Base-by-base conservation (phyloP, 2,888 invertebrate species). In the Ennomos erosarius region DNA sequence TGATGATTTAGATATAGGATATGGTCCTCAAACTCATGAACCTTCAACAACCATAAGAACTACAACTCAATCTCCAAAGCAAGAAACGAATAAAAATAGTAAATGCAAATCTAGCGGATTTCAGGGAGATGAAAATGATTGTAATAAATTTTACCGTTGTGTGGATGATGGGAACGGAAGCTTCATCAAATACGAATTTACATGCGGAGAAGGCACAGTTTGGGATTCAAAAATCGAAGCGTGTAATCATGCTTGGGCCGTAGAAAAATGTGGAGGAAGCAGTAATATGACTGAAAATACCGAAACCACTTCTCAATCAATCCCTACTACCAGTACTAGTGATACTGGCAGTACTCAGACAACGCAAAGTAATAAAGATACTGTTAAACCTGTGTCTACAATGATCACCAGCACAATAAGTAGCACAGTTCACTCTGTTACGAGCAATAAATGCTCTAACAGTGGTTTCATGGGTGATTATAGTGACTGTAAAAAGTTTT, bases 401-500 rank as follows among this genome's bases (percentile, higher is more conserved):
- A 62, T 51, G 5, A 46, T 55, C 13, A 55, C 40, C 16, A 54
- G 44, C n/a, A 66, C 59, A 42, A 55, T 55, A 55, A 52, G 51
- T 9, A 65, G 62, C 52, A 64, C 71, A 43, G 62, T 62, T 46
- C 46, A 65, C 47, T 56, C 68, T 50, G 58, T 13, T 37, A 43
- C 10, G 57, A 62, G 53, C 46, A 67, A 62, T 12, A 50, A 65
- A 53, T 87, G 87, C 60, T 64, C 64, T 44, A 56, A 51, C 37
- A 94, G 93, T 78, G 95, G 95, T 12, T 97, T 96, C 80, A 93
- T 95, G 74, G 94, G 94, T 10, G 94, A 97, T 81, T 88, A 93
- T 39, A 86, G 87, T 44, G 93, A 96, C 74, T 97, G 97, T 75
- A 94, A 92, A 60, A 96, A 95, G 78, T 97, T 97, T 86, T 96